Evolutionary conservation across 1,140 invertebrate species (phyloP).

Genomic region (Bactericera cockerelli): DNA sequence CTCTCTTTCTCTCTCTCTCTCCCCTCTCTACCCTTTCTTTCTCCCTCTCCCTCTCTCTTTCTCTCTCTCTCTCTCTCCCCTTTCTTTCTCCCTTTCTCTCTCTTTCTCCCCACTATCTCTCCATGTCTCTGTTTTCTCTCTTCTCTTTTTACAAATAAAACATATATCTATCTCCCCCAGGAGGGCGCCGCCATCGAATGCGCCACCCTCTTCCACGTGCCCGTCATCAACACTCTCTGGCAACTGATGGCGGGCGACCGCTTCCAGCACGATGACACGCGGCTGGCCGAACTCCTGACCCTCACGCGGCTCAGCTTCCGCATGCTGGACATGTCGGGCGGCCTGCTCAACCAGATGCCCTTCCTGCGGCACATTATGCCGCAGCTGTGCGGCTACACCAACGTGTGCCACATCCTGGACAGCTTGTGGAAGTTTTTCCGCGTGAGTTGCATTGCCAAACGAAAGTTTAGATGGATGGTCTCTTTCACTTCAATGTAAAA

Average conservation of each 20-base stretch:
- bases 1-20: too few species aligned
- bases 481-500: too few species aligned
- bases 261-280: slow-evolving; percentile 38
- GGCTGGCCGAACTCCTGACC: slow-evolving; percentile 33
- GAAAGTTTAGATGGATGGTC: too few species aligned
- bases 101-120: too few species aligned
- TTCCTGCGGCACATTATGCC: slow-evolving; percentile 43
- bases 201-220: slow-evolving; percentile 36
- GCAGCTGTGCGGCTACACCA: slow-evolving; percentile 38
- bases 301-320: slow-evolving; percentile 40
- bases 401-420: slow-evolving; percentile 29
- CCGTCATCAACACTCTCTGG: slow-evolving; percentile 55
- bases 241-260: slow-evolving; percentile 38
- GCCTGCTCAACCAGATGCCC: slow-evolving; percentile 46
- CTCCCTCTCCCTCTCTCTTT: too few species aligned
- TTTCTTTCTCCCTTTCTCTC: too few species aligned
- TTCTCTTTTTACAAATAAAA: too few species aligned
- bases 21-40: too few species aligned
- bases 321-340: slow-evolving; percentile 44
- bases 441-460: too few species aligned
- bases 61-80: too few species aligned
- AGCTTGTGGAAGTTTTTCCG: slow-evolving; percentile 32
- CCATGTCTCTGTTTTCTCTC: too few species aligned
- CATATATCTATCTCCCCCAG: slow-evolving; percentile 14
- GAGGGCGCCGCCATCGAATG: slow-evolving; percentile 16